Percentiles rank a stretch among this genome's conserved stretches.
Conservation (phyloP, 1,140 invertebrate species). For the Aphelenchoides fujianensis region DNA sequence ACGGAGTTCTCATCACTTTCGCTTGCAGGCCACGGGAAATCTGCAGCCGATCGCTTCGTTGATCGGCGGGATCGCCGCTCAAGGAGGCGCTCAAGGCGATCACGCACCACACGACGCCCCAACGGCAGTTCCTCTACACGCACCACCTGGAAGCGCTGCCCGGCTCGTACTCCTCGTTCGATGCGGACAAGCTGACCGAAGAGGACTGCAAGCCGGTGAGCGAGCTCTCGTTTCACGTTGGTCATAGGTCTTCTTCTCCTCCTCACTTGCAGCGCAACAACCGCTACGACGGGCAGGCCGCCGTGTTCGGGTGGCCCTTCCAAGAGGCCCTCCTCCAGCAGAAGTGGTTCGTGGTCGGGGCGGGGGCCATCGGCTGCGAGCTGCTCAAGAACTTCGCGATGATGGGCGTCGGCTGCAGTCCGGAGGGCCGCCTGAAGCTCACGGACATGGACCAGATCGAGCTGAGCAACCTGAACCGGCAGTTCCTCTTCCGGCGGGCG, state of each 20-base stretch:
- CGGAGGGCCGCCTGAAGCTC: slow-evolving; percentile 66
- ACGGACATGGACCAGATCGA: slow-evolving; percentile 99
- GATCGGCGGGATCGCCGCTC: slow-evolving; percentile 86
- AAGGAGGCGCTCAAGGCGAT: slow-evolving; percentile 83
- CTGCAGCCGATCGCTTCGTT: slow-evolving; percentile 87
- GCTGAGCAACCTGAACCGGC: slow-evolving; percentile 95
- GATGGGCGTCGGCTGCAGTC: slow-evolving; percentile 66
- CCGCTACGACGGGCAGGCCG: slow-evolving; percentile 89
- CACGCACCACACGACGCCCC: slow-evolving; percentile 92
- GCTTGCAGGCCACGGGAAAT: slow-evolving; percentile 70
- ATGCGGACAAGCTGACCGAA: slow-evolving; percentile 68
- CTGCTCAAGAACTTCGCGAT: slow-evolving; percentile 92
- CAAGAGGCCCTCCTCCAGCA: slow-evolving; percentile 75
- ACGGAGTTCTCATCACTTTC: too few species aligned
- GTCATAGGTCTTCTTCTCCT: too few species aligned
- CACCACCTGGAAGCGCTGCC: slow-evolving; percentile 92
- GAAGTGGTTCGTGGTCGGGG: slow-evolving; percentile 75
- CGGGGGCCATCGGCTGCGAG: slow-evolving; percentile 96
- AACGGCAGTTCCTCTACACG: slow-evolving; percentile 91
- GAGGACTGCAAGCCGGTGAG: slow-evolving; percentile 70
- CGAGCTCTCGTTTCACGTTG: too few species aligned
- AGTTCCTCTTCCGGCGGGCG: slow-evolving; percentile 89
- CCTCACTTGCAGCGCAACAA: slow-evolving; percentile 48
- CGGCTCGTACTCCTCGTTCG: slow-evolving; percentile 65
- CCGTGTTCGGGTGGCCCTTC: slow-evolving; percentile 86